Conservation (phyloP, 2,113 vertebrate species). For the Vombatus ursinus region DNA sequence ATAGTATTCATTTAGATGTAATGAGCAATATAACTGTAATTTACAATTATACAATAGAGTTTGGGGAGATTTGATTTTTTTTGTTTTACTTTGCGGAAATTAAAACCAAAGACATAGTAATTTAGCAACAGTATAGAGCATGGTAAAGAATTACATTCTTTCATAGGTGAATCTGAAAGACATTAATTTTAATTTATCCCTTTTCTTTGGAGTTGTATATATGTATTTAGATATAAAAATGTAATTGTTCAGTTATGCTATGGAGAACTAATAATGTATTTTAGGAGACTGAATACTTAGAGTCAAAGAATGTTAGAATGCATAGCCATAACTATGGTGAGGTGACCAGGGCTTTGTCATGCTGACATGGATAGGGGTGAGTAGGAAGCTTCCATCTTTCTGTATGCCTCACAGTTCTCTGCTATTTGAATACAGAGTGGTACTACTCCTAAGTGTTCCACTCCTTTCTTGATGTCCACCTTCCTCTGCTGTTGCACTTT, state of each 20-base stretch:
- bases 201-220: background rate
- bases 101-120: background rate
- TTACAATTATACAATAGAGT: constrained; percentile 40
- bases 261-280: background rate
- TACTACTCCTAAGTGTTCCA: background rate
- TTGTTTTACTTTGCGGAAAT: constrained; percentile 47
- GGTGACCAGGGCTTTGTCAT: background rate
- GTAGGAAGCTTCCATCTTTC: background rate
- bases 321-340: background rate
- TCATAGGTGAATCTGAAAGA: constrained; percentile 17
- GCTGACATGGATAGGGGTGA: background rate
- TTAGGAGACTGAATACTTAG: background rate
- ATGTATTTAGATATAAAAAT: background rate
- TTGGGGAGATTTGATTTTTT: constrained; percentile 44
- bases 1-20: constrained; percentile 35
- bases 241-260: background rate
- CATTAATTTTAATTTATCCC: background rate
- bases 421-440: background rate
- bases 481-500: background rate
- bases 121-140: constrained; percentile 24
- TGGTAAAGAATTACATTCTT: background rate
- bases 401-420: background rate
- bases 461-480: background rate
- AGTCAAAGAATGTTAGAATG: background rate
- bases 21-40: constrained; percentile 51